Percentiles rank a stretch among this genome's conserved stretches.
Conservation (phyloP, 2,797 vertebrate genomes). For the Tangara arthus region DNA sequence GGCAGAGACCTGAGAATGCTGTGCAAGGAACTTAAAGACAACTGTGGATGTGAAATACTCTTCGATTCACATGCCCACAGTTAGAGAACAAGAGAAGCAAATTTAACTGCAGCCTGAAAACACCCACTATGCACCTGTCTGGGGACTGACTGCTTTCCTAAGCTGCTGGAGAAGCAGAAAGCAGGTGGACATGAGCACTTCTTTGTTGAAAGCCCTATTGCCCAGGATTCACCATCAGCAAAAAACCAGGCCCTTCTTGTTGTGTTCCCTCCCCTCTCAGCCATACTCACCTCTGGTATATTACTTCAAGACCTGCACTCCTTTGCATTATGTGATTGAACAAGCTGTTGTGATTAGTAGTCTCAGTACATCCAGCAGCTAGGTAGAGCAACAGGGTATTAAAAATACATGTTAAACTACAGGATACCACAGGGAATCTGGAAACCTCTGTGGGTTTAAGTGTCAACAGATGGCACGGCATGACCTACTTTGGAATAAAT, state of each 20-base stretch:
- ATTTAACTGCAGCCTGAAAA: neutral
- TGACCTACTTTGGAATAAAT: slow-evolving; percentile 27
- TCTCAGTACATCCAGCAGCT: neutral
- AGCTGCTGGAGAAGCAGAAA: neutral
- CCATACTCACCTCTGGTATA: neutral
- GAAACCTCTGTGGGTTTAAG: neutral
- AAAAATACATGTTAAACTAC: neutral
- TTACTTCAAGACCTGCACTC: neutral
- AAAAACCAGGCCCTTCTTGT: neutral
- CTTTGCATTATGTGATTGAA: neutral
- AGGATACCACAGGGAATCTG: neutral
- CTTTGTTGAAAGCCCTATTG: neutral
- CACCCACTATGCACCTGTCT: accelerated
- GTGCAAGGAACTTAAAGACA: neutral
- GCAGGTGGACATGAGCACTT: neutral
- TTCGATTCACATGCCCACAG: neutral
- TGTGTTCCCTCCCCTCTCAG: neutral
- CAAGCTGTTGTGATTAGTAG: neutral
- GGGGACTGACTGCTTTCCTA: neutral
- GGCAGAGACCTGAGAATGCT: neutral
- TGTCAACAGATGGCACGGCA: neutral
- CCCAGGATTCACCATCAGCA: neutral
- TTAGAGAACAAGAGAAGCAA: neutral
- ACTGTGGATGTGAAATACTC: neutral
- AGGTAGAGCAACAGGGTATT: neutral